Evolutionary conservation across 2,888 invertebrate species (phyloP).

Genomic region (Tenodera sinensis): DNA sequence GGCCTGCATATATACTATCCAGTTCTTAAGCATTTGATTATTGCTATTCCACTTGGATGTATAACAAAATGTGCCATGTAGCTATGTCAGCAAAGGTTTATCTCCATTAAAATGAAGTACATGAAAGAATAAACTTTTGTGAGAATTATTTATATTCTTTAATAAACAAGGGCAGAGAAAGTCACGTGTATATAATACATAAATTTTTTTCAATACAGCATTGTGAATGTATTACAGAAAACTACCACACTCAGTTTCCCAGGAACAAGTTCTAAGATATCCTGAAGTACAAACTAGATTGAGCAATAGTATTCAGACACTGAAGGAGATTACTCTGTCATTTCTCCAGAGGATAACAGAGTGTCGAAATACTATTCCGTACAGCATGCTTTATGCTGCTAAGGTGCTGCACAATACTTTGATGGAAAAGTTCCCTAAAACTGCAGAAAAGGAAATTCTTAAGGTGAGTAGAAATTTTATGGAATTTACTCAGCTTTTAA

Average conservation of each 20-base stretch:
- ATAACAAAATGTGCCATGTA: too few species aligned
- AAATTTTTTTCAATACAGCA: neutral
- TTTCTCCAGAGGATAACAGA: slow-evolving; percentile 64
- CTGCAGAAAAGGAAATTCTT: slow-evolving; percentile 67
- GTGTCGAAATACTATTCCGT: slow-evolving; percentile 64
- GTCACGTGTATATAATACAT: too few species aligned
- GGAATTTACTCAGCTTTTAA: neutral
- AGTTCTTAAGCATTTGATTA: too few species aligned
- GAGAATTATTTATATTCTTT: too few species aligned
- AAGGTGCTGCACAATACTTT: slow-evolving; percentile 63
- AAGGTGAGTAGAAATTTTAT: slow-evolving; percentile 48
- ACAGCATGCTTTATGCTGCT: slow-evolving; percentile 72
- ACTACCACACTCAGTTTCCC: slow-evolving; percentile 63
- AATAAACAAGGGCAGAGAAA: too few species aligned
- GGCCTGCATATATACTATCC: too few species aligned
- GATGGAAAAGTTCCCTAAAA: slow-evolving; percentile 62
- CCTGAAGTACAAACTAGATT: slow-evolving; percentile 61
- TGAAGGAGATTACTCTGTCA: slow-evolving; percentile 59
- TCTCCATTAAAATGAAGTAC: too few species aligned
- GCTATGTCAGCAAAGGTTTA: too few species aligned
- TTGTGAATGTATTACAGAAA: slow-evolving; percentile 46
- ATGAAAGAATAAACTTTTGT: too few species aligned
- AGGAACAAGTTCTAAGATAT: slow-evolving; percentile 64
- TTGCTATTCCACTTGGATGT: too few species aligned
- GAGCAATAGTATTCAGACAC: slow-evolving; percentile 55